These are phyloP conservation scores for Platynereis dumerilii DNA, from an alignment of 2,888 invertebrate genomes.

Conservation along the genomic window DNA sequence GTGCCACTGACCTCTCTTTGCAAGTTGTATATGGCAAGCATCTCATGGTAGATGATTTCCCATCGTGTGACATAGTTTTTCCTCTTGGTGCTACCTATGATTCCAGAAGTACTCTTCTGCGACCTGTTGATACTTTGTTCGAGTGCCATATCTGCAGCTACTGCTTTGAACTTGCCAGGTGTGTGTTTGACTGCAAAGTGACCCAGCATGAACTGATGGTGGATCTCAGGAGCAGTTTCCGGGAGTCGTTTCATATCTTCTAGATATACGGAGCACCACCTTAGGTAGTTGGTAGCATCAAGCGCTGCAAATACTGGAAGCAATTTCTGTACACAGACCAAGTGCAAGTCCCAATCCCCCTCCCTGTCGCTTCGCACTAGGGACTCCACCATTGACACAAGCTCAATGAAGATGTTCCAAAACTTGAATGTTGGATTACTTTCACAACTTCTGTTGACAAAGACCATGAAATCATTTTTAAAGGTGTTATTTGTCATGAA, in stretches of 20 bases:
- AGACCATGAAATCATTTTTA: background rate
- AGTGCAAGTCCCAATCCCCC: background rate
- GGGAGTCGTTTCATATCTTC: background rate
- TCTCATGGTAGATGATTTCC: conserved; percentile 14
- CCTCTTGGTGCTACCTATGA: conserved; percentile 13
- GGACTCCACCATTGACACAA: background rate
- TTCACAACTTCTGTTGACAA: background rate
- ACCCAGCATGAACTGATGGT: background rate
- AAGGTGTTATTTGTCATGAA: too few species aligned
- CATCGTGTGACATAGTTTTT: conserved; percentile 13
- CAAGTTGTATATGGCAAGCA: conserved; percentile 13
- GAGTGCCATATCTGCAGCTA: conserved; percentile 16
- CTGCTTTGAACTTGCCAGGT: conserved; percentile 14
- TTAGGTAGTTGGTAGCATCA: background rate
- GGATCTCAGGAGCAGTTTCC: background rate
- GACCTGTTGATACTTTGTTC: conserved; percentile 19
- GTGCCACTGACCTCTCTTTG: conserved; percentile 8
- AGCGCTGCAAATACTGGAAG: background rate
- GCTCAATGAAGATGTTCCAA: background rate
- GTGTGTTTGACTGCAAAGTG: conserved; percentile 3
- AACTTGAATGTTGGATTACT: background rate
- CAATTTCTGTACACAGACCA: background rate
- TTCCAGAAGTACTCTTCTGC: conserved; percentile 16
- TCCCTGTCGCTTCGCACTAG: background rate
- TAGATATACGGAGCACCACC: background rate